These are phyloP conservation scores for Copsychus sechellarum DNA, from an alignment of 2,113 vertebrate genomes.

Conservation along the genomic window DNA sequence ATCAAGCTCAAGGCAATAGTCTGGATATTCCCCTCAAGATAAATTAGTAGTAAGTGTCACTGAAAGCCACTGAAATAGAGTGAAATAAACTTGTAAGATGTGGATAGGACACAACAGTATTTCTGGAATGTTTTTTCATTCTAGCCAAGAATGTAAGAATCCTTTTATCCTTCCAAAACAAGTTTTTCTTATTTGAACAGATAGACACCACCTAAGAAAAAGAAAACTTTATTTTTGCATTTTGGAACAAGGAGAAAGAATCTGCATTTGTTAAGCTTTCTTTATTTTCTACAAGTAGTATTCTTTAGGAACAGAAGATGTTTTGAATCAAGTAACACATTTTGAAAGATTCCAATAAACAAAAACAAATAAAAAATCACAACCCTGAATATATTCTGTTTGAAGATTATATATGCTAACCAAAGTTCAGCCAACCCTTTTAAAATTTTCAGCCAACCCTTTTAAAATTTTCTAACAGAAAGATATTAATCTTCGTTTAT, in stretches of 20 bases:
- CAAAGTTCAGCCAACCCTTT: background rate
- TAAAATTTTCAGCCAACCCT: background rate
- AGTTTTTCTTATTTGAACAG: background rate
- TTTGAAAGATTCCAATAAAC: background rate
- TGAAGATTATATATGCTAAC: background rate
- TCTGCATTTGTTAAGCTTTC: background rate
- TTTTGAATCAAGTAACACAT: background rate
- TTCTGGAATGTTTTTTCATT: background rate
- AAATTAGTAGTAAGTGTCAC: background rate
- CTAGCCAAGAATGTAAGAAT: background rate
- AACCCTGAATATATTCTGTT: background rate
- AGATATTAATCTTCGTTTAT: background rate
- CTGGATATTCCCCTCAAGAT: background rate
- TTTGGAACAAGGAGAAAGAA: background rate
- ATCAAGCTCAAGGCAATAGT: background rate
- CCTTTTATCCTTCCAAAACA: background rate
- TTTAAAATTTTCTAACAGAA: background rate
- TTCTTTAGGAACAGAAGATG: background rate
- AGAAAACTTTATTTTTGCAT: background rate
- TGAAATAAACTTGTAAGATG: background rate
- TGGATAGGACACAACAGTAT: background rate
- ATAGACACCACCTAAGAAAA: background rate
- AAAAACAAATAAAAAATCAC: rapidly evolving
- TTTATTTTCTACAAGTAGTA: background rate
- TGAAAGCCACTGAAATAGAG: background rate